Percentiles rank a stretch among this genome's conserved stretches.
These are phyloP conservation scores for Ceriagrion tenellum DNA, from an alignment of 2,888 invertebrate genomes.

Conservation along the genomic window DNA sequence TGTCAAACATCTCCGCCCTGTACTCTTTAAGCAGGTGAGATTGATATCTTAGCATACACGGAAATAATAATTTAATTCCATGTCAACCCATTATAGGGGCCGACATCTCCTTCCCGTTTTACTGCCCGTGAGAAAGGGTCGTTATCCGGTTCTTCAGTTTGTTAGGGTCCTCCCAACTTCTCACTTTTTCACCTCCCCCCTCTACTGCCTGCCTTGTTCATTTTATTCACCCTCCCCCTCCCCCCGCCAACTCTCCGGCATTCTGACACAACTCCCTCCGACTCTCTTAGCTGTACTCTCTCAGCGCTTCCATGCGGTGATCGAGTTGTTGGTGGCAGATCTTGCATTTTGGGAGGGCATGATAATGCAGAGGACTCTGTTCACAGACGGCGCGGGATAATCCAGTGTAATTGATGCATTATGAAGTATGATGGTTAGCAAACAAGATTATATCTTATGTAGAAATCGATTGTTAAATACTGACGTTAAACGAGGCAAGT, in stretches of 20 bases:
- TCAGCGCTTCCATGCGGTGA: too few species aligned
- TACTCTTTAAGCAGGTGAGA: not conserved
- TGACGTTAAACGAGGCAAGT: too few species aligned
- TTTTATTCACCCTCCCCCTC: not conserved
- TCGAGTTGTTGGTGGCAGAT: too few species aligned
- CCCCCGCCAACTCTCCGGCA: not conserved
- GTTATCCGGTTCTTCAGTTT: not conserved
- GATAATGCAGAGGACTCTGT: too few species aligned
- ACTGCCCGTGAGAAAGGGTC: not conserved
- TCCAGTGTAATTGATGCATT: too few species aligned
- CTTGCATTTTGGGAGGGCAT: too few species aligned
- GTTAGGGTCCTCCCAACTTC: not conserved
- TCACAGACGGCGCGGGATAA: too few species aligned
- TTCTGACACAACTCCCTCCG: not conserved
- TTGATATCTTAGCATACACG: not conserved
- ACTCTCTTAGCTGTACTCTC: too few species aligned
- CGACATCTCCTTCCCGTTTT: not conserved
- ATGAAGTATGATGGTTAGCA: too few species aligned
- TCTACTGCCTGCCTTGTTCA: not conserved
- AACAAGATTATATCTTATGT: too few species aligned
- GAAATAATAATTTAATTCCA: not conserved
- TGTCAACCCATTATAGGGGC: constrained; percentile 12
- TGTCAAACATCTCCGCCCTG: not conserved
- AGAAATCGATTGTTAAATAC: too few species aligned
- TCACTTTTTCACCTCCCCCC: not conserved